Base-by-base conservation (phyloP, 2,888 invertebrate genomes). In the Strigamia crassipes region DNA sequence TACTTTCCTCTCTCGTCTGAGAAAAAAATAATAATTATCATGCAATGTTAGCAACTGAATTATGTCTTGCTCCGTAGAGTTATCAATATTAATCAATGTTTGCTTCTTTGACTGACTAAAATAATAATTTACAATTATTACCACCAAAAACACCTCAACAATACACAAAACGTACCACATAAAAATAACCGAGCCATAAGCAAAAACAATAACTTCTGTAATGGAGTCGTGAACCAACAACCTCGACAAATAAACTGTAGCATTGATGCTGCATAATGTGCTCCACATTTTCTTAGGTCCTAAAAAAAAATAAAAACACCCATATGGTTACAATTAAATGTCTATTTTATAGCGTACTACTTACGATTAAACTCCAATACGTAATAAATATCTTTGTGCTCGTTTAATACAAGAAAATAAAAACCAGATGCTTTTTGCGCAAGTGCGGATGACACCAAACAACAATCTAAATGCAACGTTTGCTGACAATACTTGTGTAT, bases 381-480 rank as follows among this genome's bases (percentile, higher is more conserved):
- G 12, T 31, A 27, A 73, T 73, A 73, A 23, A 31, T n/a, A 31
- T 73, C 73, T 73, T 73, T 73, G 5, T 31, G 27, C 2, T 73
- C 73, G 27, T 31, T 73, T 31, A 73, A 31, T 15, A 73, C 73
- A 13, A 73, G 73, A 73, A 73, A 73, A 12, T 73, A 73, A 73
- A 31, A 73, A 10, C 73, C 13, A 2, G 23, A 15, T 31, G 31
- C 31, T n/a, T 31, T 73, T 13, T 13, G 27, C 12, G 73, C 12
- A 15, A 73, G 12, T 6, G 31, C 31, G 13, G 73, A 73, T 6
- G 73, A 27, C 12, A 73, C 73, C n/a, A 73, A 73, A 31, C 73
- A 73, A 12, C 73, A 73, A 13, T 73, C 73, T 27, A 73, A 27
- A 73, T 23, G 13, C 3, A 66, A 27, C 3, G 27, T 73, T n/a